These are phyloP conservation scores for Apoda limacodes DNA, from an alignment of 2,888 invertebrate genomes.

Conservation along the genomic window DNA sequence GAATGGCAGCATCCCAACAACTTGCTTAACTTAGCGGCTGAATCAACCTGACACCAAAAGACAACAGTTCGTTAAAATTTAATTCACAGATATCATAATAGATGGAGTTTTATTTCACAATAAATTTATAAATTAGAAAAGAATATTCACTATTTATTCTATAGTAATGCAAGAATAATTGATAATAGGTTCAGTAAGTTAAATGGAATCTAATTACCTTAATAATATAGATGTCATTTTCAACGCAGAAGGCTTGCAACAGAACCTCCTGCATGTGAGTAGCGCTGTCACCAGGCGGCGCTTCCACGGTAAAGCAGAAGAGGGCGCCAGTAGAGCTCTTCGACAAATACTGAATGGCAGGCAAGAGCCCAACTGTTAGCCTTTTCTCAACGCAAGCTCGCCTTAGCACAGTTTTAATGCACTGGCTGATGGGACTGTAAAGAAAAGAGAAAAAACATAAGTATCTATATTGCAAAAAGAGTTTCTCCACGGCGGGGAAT, in stretches of 20 bases:
- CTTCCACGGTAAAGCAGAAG: slow-evolving; percentile 77
- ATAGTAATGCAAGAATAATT: slow-evolving; percentile 2
- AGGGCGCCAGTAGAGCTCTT: slow-evolving; percentile 72
- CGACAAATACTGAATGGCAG: slow-evolving; percentile 72
- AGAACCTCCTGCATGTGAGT: slow-evolving; percentile 84
- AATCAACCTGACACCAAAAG: slow-evolving; percentile 66
- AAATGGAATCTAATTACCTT: slow-evolving; percentile 59
- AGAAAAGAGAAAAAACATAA: slow-evolving; percentile 22
- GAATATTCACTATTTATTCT: too few relatives aligned
- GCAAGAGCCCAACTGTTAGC: slow-evolving; percentile 73
- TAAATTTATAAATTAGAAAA: too few relatives aligned
- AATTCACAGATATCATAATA: slow-evolving; percentile 1
- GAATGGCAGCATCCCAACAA: slow-evolving; percentile 51
- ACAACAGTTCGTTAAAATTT: slow-evolving; percentile 10
- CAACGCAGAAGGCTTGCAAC: slow-evolving; percentile 82
- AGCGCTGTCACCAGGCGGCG: slow-evolving; percentile 77
- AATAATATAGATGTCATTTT: slow-evolving; percentile 81
- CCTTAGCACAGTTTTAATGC: slow-evolving; percentile 65
- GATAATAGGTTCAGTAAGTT: neutral
- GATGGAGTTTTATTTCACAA: too few relatives aligned
- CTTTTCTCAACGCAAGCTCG: slow-evolving; percentile 67
- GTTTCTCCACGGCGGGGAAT: slow-evolving; percentile 50
- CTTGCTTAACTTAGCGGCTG: slow-evolving; percentile 62
- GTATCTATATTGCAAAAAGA: slow-evolving; percentile 1
- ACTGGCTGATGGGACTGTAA: slow-evolving; percentile 60